phyloP scores from a whole-genome alignment of 35 echinoderm and acorn worm genomes.

The Apostichopus parvimensis region DNA sequence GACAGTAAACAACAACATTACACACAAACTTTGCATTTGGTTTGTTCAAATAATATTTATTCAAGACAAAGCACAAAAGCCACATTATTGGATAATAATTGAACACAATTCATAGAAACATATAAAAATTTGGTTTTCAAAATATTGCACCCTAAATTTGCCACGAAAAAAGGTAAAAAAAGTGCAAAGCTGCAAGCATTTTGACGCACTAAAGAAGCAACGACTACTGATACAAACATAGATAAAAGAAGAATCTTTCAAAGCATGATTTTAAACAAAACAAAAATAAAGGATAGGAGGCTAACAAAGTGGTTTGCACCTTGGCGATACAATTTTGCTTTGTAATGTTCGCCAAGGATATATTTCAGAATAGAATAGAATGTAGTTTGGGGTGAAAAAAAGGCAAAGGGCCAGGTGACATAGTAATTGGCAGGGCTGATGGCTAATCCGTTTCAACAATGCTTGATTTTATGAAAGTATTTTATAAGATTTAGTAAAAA shows the following conservation, averaged over 20 bases:
- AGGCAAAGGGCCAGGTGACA: no score
- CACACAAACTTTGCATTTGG: no score
- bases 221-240: background rate
- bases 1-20: no score
- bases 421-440: no score
- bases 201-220: background rate
- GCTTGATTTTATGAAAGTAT: no score
- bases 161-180: background rate
- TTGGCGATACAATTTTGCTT: background rate
- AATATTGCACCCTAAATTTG: conserved; percentile 38
- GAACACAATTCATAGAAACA: conserved; percentile 8
- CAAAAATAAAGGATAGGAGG: background rate
- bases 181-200: background rate
- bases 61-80: conserved; percentile 1
- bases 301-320: background rate
- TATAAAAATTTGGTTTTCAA: conserved; percentile 51
- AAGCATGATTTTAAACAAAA: background rate
- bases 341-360: background rate
- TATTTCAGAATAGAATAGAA: background rate
- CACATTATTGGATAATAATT: background rate
- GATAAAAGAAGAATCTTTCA: background rate
- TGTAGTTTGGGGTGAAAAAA: background rate
- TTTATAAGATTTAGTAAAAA: no score
- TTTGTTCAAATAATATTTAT: background rate
- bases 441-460: no score